phyloP scores from a whole-genome alignment of 2,797 vertebrate genomes.

The Eurystomus glaucurus region DNA sequence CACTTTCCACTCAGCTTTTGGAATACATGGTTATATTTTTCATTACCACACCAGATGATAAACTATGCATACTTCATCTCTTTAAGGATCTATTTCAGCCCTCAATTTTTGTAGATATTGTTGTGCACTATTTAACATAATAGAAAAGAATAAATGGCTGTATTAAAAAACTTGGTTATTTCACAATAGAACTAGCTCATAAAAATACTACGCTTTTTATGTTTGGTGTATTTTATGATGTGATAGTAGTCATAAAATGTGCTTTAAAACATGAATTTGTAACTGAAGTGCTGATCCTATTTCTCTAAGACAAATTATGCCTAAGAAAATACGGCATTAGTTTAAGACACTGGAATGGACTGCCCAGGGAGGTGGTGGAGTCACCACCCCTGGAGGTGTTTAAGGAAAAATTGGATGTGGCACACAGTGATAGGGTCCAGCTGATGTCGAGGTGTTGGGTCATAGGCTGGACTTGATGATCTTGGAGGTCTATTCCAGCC shows the following conservation, averaged over 20 bases:
- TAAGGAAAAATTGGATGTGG: too few species aligned
- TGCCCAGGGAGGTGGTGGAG: too few species aligned
- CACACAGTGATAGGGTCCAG: too few species aligned
- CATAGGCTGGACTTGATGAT: too few species aligned
- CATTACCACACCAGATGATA: background rate
- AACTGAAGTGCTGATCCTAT: background rate
- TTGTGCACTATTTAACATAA: background rate
- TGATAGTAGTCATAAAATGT: background rate
- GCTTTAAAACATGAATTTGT: background rate
- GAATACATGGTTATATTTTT: background rate
- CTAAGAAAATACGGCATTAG: background rate
- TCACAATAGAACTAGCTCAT: background rate
- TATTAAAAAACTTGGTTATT: background rate
- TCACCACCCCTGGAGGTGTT: too few species aligned
- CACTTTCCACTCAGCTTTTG: background rate
- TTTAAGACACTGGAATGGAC: too few species aligned
- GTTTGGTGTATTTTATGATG: background rate
- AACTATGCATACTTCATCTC: background rate
- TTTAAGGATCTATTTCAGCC: background rate
- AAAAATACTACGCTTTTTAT: background rate
- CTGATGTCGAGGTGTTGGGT: too few species aligned
- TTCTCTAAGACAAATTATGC: background rate
- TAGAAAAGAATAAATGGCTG: background rate
- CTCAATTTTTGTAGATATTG: background rate
- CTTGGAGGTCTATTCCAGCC: too few species aligned